Evolutionary conservation across 1,140 invertebrate genomes (phyloP).

Genomic region (Nymphalis io): DNA sequence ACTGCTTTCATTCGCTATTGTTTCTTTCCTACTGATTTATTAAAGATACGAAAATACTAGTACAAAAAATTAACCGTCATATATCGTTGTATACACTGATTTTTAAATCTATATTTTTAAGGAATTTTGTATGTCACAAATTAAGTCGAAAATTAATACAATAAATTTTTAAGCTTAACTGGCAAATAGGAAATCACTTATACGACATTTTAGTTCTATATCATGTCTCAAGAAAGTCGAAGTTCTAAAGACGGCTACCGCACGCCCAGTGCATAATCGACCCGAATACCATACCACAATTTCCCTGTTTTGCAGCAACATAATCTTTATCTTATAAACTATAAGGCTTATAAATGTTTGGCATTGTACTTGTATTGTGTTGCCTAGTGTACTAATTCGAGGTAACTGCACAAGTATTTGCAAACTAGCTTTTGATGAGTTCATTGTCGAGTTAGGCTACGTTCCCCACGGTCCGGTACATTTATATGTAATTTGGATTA

Average conservation of each 20-base stretch:
- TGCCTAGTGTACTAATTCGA: slow-evolving; percentile 39
- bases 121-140: too few relatives aligned
- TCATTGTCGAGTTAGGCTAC: slow-evolving; percentile 32
- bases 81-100: too few relatives aligned
- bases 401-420: slow-evolving; percentile 65
- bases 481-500: slow-evolving; percentile 28
- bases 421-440: slow-evolving; percentile 60
- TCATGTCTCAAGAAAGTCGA: slow-evolving; percentile 19
- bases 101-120: too few relatives aligned
- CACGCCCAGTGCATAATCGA: slow-evolving; percentile 30
- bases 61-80: too few relatives aligned
- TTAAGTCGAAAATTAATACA: too few relatives aligned
- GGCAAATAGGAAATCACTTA: not conserved
- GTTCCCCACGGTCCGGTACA: slow-evolving; percentile 22
- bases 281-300: slow-evolving; percentile 2
- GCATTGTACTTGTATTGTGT: not conserved
- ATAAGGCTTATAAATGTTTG: slow-evolving; percentile 20
- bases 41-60: too few relatives aligned
- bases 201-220: not conserved
- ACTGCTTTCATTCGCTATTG: too few relatives aligned
- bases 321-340: not conserved
- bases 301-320: not conserved
- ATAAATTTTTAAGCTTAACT: too few relatives aligned
- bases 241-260: slow-evolving; percentile 33
- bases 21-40: too few relatives aligned